These are phyloP conservation scores for Falco peregrinus DNA, from an alignment of 2,797 vertebrate genomes.

Conservation along the genomic window DNA sequence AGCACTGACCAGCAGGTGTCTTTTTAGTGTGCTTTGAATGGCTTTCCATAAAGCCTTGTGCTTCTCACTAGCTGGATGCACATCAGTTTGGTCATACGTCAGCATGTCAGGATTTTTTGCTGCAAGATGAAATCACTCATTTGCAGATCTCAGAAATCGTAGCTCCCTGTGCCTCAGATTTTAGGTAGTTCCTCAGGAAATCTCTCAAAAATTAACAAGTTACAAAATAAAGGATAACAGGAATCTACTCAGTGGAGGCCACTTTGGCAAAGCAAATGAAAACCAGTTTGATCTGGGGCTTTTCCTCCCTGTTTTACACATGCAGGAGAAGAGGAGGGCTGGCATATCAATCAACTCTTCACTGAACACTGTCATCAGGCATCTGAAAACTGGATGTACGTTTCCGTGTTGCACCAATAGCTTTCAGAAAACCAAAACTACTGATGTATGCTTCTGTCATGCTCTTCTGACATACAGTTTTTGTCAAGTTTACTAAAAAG, in stretches of 20 bases:
- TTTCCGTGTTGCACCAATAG: background rate
- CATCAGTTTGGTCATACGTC: background rate
- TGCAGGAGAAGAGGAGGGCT: background rate
- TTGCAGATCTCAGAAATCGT: background rate
- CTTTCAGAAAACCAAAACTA: background rate
- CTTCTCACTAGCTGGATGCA: background rate
- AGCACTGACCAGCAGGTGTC: conserved; percentile 25
- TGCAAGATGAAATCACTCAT: background rate
- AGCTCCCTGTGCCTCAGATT: background rate
- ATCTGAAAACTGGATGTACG: background rate
- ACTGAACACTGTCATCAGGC: background rate
- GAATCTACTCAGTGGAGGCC: background rate
- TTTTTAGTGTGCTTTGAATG: background rate
- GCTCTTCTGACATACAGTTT: background rate
- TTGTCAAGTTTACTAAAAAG: background rate
- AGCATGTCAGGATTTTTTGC: background rate
- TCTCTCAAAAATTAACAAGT: background rate
- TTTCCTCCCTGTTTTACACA: background rate
- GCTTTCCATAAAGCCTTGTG: background rate
- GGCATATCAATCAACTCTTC: background rate
- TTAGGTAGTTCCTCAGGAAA: background rate
- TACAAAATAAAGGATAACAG: background rate
- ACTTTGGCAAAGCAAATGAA: background rate
- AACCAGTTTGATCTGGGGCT: background rate
- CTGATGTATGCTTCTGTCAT: background rate